Base-by-base conservation (phyloP, 2,888 invertebrate genomes). In the Euproctis similis region DNA sequence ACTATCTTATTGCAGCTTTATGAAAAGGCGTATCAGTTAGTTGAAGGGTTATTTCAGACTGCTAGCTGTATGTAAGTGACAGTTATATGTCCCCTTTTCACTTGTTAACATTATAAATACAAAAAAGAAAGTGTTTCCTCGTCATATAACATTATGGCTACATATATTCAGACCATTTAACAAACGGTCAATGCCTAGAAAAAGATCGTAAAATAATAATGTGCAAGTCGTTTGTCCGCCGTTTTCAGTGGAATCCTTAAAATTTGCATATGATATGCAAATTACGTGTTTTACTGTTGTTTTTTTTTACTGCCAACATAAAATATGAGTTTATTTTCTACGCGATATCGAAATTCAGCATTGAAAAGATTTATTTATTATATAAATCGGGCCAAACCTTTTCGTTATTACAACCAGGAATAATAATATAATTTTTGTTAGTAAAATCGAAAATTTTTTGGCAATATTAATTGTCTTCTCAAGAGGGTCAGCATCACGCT, bases 191-290 rank as follows among this genome's bases (percentile, higher is more conserved):
- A 57, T 27, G 46, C 42, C 59, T 52, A 63, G 68, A 68, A 72
- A 71, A 65, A 53, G 36, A 46, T 53, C 55, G 60, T 71, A 63
- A 68, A 68, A 67, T 58, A 58, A 50, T 48, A 47, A 46, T 61
- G 66, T 63, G 59, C 58, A 68, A 60, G 52, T 42, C 54, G 46
- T 54, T 56, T 56, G 52, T 51, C 39, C 52, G 46, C 42, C 39
- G 10, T 10, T 14, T 14, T 6, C 14, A n/a, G n/a, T 14, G 14
- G 14, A 14, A 4, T 21, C 5, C 21, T 10, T 10, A 10, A 21
- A 10, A 21, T 21, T 10, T 21, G 19, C 19, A 19, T 19, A 19
- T 21, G 11, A 42, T 62, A 73, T 67, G 72, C 57, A 64, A 71
- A 73, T 71, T 57, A 26, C 56, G 47, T 50, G 50, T 48, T 66